Evolutionary conservation across 2,113 vertebrate species (phyloP), one percentile per base, ranked within the genome.

Genomic region (Phoxinus phoxinus): DNA sequence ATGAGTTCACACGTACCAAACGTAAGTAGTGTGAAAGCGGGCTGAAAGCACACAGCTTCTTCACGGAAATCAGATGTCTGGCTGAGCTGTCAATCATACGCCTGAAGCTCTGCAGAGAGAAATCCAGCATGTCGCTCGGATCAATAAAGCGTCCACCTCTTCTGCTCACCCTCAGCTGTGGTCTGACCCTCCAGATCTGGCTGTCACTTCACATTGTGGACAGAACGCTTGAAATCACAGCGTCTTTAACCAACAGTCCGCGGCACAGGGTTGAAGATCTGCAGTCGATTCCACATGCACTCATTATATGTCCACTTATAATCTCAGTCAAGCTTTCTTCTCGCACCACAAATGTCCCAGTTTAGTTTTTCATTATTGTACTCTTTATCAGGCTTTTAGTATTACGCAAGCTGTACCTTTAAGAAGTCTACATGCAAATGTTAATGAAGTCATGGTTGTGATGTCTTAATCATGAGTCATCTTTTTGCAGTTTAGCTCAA

Each of bases 61-160:
- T 25, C 37, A 46, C 44, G 1, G 41, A 44, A 48, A 74, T 74
- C 72, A 74, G 44, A 74, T 48, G n/a, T 48, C 44, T 48, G 27
- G n/a, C 72, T 27, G 72, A 74, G 72, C 72, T 74, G 44, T 74
- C 72, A 48, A 74, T 74, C 72, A 46, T 13, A 25, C 12, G 10
- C 41, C 65, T 48, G 46, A 48, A 48, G 44, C 44, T 1, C 51
- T 53, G 11, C 51, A 53, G 21, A n/a, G 35, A 44, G 23, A 41
- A 25, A 44, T 25, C 41, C 71, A 73, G 10, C 71, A 73, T 73
- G 41, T 44, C 11, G 0, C 32, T 73, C 71, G 3, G 71, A 74
- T 74, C 72, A 48, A 74, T 74, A 74, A 27, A 25, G 6, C 6
- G 41, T 17, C 44, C n/a, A 25, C n/a, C 23, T 74, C 44, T 48